These are phyloP conservation scores for Venustaconcha ellipsiformis DNA, from an alignment of 1,140 invertebrate genomes.

Conservation along the genomic window DNA sequence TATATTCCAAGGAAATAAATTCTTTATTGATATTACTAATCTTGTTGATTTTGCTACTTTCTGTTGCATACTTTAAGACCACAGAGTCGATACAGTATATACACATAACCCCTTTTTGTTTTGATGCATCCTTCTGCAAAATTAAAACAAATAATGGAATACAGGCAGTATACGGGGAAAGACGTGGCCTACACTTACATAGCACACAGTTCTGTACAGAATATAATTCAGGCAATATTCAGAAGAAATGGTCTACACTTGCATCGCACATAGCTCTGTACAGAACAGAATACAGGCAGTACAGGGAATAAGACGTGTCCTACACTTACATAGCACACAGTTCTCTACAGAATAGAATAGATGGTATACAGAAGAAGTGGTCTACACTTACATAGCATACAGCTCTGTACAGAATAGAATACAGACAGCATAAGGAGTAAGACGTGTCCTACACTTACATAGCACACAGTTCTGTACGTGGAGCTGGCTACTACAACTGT, in stretches of 20 bases:
- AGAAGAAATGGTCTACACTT: too few species aligned
- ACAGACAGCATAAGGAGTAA: background rate
- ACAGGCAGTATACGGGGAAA: background rate
- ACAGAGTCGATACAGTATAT: too few species aligned
- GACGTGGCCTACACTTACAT: conserved; percentile 6
- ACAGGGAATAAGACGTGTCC: background rate
- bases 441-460: conserved; percentile 10
- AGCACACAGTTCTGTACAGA: conserved; percentile 16
- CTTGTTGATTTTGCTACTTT: too few species aligned
- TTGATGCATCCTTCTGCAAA: too few species aligned
- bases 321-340: conserved; percentile 25
- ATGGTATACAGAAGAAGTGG: too few species aligned
- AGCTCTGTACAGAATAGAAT: background rate
- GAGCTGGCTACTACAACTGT: conserved; percentile 6
- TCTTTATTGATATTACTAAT: too few species aligned
- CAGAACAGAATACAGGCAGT: background rate
- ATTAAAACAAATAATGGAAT: background rate
- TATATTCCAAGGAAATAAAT: too few species aligned
- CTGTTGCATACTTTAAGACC: too few species aligned
- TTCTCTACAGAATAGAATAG: background rate
- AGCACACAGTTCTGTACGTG: conserved; percentile 18
- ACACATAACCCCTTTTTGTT: too few species aligned
- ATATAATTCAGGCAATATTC: too few species aligned
- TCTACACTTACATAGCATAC: too few species aligned
- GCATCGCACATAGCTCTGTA: too few species aligned